Conservation (phyloP, 2,888 invertebrate genomes). For the Eledona agricola region DNA sequence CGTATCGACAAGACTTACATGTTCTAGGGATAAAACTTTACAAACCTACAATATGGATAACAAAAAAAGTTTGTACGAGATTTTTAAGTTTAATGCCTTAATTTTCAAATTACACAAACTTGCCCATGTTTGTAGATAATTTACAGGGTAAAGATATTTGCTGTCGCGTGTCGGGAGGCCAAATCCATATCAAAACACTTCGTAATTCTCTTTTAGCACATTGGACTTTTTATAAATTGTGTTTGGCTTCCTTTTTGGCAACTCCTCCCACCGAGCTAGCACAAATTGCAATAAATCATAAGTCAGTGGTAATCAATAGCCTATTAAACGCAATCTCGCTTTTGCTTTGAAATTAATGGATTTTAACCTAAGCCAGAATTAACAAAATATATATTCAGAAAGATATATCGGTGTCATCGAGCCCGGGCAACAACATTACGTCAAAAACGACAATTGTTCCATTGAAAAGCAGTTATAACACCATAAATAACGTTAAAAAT, state of each 20-base stretch:
- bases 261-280: slow-evolving; percentile 6
- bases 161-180: too few relatives aligned
- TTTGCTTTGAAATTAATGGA: slow-evolving; percentile 22
- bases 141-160: too few relatives aligned
- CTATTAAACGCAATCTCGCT: slow-evolving; percentile 23
- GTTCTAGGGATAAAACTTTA: too few relatives aligned
- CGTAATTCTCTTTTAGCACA: neutral
- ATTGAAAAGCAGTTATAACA: slow-evolving; percentile 7
- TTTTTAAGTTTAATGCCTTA: too few relatives aligned
- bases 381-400: slow-evolving; percentile 20
- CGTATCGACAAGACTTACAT: too few relatives aligned
- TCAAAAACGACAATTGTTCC: slow-evolving; percentile 14
- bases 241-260: slow-evolving; percentile 10
- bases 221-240: slow-evolving; percentile 12
- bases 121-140: too few relatives aligned
- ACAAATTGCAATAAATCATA: slow-evolving; percentile 24
- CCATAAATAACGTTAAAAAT: slow-evolving; percentile 6
- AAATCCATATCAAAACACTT: too few relatives aligned
- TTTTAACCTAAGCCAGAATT: slow-evolving; percentile 24
- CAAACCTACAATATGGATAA: too few relatives aligned
- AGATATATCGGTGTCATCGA: slow-evolving; percentile 21
- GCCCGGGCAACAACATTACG: slow-evolving; percentile 15
- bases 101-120: too few relatives aligned
- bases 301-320: slow-evolving; percentile 21
- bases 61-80: too few relatives aligned